A percentile compares a stretch with the other conserved stretches of the same genome.
phyloP scores from a whole-genome alignment of 2,113 vertebrate species.

The Symphodus melops region DNA sequence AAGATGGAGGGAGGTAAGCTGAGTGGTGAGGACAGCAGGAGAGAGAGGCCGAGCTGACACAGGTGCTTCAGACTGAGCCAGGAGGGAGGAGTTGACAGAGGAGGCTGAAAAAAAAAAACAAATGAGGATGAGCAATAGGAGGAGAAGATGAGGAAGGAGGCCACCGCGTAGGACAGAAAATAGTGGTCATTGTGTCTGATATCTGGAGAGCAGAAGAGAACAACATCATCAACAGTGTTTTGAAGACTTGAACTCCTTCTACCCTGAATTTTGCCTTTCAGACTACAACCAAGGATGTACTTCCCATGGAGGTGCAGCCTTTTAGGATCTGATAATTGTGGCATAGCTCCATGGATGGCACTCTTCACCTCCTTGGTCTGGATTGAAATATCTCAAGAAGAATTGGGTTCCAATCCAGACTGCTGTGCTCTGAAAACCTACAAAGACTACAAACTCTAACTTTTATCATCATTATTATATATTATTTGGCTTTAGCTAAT shows the following conservation, averaged over 20 bases:
- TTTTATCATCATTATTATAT: too few species aligned
- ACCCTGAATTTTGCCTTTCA: not conserved
- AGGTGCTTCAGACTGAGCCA: slow-evolving; percentile 59
- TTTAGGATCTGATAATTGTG: not conserved
- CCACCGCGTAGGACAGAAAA: slow-evolving; percentile 24
- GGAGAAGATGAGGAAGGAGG: slow-evolving; percentile 15
- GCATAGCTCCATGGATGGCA: too few species aligned
- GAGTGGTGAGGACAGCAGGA: slow-evolving; percentile 65
- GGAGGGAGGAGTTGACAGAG: slow-evolving; percentile 44
- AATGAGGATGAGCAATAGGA: slow-evolving; percentile 31
- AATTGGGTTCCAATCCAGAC: too few species aligned
- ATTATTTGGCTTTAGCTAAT: too few species aligned
- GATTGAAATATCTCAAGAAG: too few species aligned
- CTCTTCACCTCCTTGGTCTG: too few species aligned
- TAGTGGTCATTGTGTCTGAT: slow-evolving; percentile 32
- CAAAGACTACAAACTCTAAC: too few species aligned
- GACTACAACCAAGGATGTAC: not conserved
- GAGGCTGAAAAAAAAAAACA: not conserved
- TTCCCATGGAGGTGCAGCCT: not conserved
- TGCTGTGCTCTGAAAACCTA: too few species aligned
- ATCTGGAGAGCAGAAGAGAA: not conserved
- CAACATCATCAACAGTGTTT: too few species aligned
- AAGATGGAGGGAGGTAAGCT: slow-evolving; percentile 49
- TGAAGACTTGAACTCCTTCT: too few species aligned
- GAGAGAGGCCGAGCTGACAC: slow-evolving; percentile 68